Evolutionary conservation across 2,888 invertebrate genomes (phyloP).

Genomic region (Atethmia centrago): DNA sequence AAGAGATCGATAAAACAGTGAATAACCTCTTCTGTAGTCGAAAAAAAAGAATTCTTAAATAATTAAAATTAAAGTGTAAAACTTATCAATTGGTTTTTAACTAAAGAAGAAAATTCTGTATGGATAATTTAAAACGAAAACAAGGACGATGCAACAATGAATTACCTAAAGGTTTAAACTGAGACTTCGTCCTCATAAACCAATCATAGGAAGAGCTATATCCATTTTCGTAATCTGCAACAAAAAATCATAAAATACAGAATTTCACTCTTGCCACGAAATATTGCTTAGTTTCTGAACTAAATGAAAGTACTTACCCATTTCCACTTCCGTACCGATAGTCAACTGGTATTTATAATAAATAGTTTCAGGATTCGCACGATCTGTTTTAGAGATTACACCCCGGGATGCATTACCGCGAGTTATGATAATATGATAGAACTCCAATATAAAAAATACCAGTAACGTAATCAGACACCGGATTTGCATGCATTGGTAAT

Average conservation of each 20-base stretch:
- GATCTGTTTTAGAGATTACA: not conserved
- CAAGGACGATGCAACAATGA: no score
- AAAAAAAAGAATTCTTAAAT: no score
- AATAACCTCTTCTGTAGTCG: no score
- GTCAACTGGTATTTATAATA: slow-evolving; percentile 25
- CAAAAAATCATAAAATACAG: not conserved
- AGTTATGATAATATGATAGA: not conserved
- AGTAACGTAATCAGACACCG: slow-evolving; percentile 12
- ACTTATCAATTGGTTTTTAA: not conserved
- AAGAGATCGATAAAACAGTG: no score
- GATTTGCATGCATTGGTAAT: not conserved
- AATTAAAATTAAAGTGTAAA: no score
- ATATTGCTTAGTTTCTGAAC: not conserved
- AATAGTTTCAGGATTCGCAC: not conserved
- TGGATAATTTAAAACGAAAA: not conserved
- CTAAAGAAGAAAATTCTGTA: not conserved
- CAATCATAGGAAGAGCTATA: slow-evolving; percentile 44
- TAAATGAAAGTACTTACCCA: slow-evolving; percentile 32
- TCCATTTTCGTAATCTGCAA: slow-evolving; percentile 28
- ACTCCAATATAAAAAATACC: slow-evolving; percentile 22
- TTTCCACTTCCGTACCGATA: not conserved
- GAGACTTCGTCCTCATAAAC: slow-evolving; percentile 40
- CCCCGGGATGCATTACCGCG: not conserved
- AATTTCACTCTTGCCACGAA: not conserved
- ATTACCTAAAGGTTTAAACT: slow-evolving; percentile 42